Percentiles rank a stretch among this genome's conserved stretches.
These are phyloP conservation scores for Turdus rufiventris DNA, from an alignment of 2,113 vertebrate species.

Conservation along the genomic window DNA sequence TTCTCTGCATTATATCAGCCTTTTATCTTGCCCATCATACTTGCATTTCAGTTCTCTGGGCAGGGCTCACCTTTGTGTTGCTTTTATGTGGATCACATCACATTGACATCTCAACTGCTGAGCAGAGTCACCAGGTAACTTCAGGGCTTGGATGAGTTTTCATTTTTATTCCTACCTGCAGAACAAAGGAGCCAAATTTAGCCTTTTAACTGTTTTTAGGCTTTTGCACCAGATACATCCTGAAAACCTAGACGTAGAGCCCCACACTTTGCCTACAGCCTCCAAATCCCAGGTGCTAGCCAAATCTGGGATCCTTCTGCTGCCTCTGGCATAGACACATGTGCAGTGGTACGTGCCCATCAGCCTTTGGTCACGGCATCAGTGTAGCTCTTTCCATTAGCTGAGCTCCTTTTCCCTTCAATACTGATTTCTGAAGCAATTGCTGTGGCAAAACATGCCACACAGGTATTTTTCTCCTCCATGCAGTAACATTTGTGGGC, in stretches of 20 bases:
- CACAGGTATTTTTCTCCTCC: background rate
- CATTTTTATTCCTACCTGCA: background rate
- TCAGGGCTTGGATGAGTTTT: background rate
- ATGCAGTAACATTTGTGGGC: background rate
- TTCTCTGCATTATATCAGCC: background rate
- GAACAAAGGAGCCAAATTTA: background rate
- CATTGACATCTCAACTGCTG: background rate
- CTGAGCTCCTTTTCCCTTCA: background rate
- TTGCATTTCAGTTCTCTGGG: constrained; percentile 13
- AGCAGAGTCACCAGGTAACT: background rate
- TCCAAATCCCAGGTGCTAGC: background rate
- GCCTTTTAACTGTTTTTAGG: background rate
- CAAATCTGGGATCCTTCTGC: background rate
- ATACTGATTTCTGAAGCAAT: background rate
- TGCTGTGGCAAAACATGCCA: rapidly evolving
- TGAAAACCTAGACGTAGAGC: rapidly evolving
- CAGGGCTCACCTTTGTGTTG: constrained; percentile 16
- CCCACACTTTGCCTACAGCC: background rate
- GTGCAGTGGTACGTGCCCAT: rapidly evolving
- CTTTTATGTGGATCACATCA: background rate
- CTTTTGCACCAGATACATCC: background rate
- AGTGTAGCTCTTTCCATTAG: background rate
- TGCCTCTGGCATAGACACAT: rapidly evolving
- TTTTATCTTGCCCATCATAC: constrained; percentile 37
- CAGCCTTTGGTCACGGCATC: rapidly evolving